phyloP scores from a whole-genome alignment of 2,113 vertebrate genomes.

The Cinclus cinclus region DNA sequence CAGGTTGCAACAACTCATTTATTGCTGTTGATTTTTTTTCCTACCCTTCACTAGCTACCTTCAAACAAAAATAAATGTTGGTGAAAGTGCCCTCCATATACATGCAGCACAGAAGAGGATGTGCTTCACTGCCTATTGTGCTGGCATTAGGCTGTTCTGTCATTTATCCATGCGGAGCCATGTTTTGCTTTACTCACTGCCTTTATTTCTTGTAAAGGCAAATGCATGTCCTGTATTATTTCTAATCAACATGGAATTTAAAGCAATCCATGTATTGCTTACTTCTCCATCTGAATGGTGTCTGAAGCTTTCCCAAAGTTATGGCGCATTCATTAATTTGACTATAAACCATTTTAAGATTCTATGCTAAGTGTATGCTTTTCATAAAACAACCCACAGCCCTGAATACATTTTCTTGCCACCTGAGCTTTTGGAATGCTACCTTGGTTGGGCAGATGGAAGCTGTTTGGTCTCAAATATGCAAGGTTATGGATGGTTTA shows the following conservation, averaged over 20 bases:
- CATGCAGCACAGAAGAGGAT: background rate
- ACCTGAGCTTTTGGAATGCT: background rate
- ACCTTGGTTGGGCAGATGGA: background rate
- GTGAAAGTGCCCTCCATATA: background rate
- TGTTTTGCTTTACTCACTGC: background rate
- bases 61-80: background rate
- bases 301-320: background rate
- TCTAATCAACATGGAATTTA: background rate
- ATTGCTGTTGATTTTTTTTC: background rate
- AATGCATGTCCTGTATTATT: background rate
- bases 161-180: background rate
- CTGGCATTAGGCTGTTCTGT: background rate
- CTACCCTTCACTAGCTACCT: background rate
- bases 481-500: background rate
- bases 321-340: background rate
- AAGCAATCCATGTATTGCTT: background rate
- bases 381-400: background rate
- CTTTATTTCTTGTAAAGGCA: background rate
- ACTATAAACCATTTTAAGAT: background rate
- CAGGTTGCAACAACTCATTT: conserved; percentile 49
- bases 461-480: background rate
- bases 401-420: background rate
- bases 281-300: background rate
- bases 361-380: rapidly evolving
- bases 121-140: background rate